These are phyloP conservation scores for Calliopsis andreniformis DNA, from an alignment of 1,140 invertebrate genomes.

Conservation along the genomic window DNA sequence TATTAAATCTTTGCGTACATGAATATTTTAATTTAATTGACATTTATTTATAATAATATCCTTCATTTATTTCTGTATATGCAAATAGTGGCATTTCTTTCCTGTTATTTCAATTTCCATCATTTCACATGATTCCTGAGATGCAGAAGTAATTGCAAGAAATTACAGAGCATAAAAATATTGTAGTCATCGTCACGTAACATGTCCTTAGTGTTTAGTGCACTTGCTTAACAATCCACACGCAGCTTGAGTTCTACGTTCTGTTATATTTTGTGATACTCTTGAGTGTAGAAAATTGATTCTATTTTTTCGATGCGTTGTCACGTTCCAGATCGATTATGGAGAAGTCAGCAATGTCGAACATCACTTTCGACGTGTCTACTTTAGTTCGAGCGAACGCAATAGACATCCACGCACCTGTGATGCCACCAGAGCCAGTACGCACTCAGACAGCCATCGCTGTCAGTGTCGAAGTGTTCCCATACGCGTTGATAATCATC, in stretches of 20 bases:
- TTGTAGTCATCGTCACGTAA: not conserved
- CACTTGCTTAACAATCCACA: not conserved
- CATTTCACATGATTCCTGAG: too few species aligned
- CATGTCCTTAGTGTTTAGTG: not conserved
- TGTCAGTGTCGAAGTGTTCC: constrained; percentile 88
- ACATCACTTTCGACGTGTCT: constrained; percentile 86
- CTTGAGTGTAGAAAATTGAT: not conserved
- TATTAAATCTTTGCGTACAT: too few species aligned
- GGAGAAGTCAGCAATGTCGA: constrained; percentile 83
- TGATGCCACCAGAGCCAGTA: constrained; percentile 79
- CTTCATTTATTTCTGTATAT: too few species aligned
- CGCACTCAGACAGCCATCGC: constrained; percentile 83
- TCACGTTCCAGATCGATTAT: constrained; percentile 78
- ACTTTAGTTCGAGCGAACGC: constrained; percentile 85
- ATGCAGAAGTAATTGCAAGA: not conserved
- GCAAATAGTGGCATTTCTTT: too few species aligned
- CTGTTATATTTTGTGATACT: not conserved
- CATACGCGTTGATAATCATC: constrained; percentile 92
- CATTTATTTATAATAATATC: too few species aligned
- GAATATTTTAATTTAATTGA: too few species aligned
- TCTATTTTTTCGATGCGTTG: not conserved
- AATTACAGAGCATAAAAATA: not conserved
- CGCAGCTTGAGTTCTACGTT: not conserved
- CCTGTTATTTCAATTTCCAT: too few species aligned
- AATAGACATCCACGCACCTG: constrained; percentile 86